phyloP scores from a whole-genome alignment of 1,140 invertebrate genomes.

The Drosophila repletoides region DNA sequence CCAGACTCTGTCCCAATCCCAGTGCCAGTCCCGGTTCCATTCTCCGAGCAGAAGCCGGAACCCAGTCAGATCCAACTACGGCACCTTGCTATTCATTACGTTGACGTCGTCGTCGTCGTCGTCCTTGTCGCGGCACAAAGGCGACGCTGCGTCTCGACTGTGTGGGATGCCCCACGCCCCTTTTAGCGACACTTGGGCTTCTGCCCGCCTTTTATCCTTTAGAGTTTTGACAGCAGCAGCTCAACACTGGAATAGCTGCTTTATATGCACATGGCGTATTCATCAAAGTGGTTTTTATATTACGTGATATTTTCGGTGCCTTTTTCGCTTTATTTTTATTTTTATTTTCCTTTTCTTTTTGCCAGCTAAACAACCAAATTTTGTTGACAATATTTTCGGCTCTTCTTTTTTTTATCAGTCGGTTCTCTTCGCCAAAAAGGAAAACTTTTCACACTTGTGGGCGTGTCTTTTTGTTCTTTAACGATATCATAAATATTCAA shows the following conservation, averaged over 20 bases:
- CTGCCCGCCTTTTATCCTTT: constrained; percentile 41
- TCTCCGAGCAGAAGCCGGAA: background rate
- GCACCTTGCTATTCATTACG: constrained; percentile 57
- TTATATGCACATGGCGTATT: constrained; percentile 78
- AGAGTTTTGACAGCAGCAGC: constrained; percentile 40
- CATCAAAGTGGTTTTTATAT: constrained; percentile 82
- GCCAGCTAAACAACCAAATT: constrained; percentile 72
- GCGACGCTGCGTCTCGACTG: constrained; percentile 35
- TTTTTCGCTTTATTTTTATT: constrained; percentile 59
- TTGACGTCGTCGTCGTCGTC: too few relatives aligned
- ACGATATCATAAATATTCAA: constrained; percentile 78
- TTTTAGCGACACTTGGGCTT: constrained; percentile 18
- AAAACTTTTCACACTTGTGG: constrained; percentile 61
- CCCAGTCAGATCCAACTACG: constrained; percentile 8
- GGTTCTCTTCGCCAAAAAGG: constrained; percentile 10
- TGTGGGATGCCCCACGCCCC: constrained; percentile 32
- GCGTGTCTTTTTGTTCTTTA: constrained; percentile 31
- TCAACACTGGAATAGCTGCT: constrained; percentile 39
- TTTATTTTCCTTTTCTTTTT: background rate
- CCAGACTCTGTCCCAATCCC: background rate
- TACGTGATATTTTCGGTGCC: constrained; percentile 76
- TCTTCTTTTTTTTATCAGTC: constrained; percentile 33
- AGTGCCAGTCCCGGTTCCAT: background rate
- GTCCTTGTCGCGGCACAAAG: too few relatives aligned
- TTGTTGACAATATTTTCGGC: constrained; percentile 70